Conservation (phyloP, 2,888 invertebrate species). For the Cheilosia scutellata region DNA sequence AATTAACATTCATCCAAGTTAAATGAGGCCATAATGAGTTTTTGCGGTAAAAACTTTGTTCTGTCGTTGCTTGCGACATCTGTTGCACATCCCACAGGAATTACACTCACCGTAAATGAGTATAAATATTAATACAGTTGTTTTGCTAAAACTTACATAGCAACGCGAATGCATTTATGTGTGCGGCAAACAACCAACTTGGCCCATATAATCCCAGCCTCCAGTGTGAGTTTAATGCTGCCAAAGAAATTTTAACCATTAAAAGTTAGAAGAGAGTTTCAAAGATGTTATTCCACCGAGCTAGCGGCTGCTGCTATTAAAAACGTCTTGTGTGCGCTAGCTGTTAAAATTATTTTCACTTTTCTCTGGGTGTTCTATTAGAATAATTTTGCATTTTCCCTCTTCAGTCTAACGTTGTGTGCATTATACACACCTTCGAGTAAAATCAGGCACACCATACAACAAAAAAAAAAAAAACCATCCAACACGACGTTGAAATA, state of each 20-base stretch:
- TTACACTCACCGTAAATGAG: slow-evolving; percentile 61
- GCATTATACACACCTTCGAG: slow-evolving; percentile 26
- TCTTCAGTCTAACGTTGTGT: slow-evolving; percentile 12
- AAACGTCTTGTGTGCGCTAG: slow-evolving; percentile 28
- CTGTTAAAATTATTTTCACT: slow-evolving; percentile 51
- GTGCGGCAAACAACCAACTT: slow-evolving; percentile 22
- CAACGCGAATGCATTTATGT: slow-evolving; percentile 49
- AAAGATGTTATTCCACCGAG: slow-evolving; percentile 29
- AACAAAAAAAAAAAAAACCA: slow-evolving; percentile 22
- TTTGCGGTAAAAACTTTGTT: slow-evolving; percentile 57
- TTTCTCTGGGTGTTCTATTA: slow-evolving; percentile 30
- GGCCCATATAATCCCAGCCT: slow-evolving; percentile 28
- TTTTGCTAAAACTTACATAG: slow-evolving; percentile 62
- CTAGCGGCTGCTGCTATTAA: slow-evolving; percentile 33
- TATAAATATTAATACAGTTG: slow-evolving; percentile 74
- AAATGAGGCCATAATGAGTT: slow-evolving; percentile 70
- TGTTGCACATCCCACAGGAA: slow-evolving; percentile 72
- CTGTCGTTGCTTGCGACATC: slow-evolving; percentile 50
- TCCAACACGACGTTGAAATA: slow-evolving; percentile 6
- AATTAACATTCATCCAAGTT: slow-evolving; percentile 70
- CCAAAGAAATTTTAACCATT: slow-evolving; percentile 47
- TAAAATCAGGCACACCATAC: slow-evolving; percentile 17
- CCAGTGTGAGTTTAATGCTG: slow-evolving; percentile 29
- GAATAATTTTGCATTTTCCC: slow-evolving; percentile 35
- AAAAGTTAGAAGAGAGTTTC: slow-evolving; percentile 49